Conservation (phyloP, 2,113 vertebrate genomes). For the Romanogobio albipinnatus region DNA sequence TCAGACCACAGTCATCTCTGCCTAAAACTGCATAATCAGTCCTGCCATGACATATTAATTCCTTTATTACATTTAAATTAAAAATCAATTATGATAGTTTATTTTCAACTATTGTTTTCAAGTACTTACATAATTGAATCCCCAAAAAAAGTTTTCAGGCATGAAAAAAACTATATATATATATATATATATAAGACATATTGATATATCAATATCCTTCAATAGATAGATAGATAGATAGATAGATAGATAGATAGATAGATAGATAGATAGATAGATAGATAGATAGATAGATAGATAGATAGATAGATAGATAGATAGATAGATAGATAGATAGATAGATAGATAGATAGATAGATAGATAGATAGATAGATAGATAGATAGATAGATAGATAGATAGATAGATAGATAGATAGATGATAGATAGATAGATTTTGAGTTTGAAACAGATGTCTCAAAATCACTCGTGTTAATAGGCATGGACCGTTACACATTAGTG, state of each 20-base stretch:
- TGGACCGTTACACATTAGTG: conserved; percentile 73
- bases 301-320: no score
- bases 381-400: background rate
- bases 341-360: no score
- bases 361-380: background rate
- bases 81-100: background rate
- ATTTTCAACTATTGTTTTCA: background rate
- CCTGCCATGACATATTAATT: background rate
- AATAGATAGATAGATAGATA: no score
- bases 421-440: background rate
- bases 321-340: background rate
- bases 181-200: no score
- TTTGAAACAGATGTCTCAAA: conserved; percentile 23
- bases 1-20: background rate
- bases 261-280: no score
- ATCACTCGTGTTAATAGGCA: conserved; percentile 68
- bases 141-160: background rate
- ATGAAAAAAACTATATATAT: no score
- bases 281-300: background rate
- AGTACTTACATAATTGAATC: background rate
- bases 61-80: background rate
- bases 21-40: conserved; percentile 15
- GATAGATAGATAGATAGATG: no score
- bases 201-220: no score
- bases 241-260: no score